These are phyloP conservation scores for Drosophila prosaltans DNA, from an alignment of 1,140 invertebrate genomes.

Conservation along the genomic window DNA sequence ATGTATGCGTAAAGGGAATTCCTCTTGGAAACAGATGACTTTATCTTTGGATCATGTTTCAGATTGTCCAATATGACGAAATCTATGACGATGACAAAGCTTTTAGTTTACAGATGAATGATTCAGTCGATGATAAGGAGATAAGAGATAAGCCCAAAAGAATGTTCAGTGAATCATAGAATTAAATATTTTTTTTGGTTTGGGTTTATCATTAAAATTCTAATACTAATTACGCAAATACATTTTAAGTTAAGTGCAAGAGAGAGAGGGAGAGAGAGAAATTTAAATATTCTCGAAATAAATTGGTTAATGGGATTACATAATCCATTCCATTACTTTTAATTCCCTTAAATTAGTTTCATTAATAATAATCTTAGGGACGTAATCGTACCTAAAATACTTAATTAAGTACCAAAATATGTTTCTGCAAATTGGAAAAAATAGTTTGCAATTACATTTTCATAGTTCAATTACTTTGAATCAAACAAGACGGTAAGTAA, in stretches of 20 bases:
- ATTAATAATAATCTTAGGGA: no score
- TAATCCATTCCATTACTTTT: no score
- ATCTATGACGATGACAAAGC: constrained; percentile 18
- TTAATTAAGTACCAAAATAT: no score
- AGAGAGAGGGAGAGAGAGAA: no score
- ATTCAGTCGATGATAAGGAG: constrained; percentile 27
- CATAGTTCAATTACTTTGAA: no score
- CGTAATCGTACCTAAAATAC: no score
- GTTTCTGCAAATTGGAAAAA: no score
- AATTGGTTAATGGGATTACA: no score
- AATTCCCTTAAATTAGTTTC: no score
- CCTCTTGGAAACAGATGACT: constrained; percentile 31
- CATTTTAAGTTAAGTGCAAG: background rate
- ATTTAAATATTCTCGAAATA: background rate
- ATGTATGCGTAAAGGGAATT: constrained; percentile 16
- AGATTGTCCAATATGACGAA: constrained; percentile 41
- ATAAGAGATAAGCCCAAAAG: background rate
- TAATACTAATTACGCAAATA: background rate
- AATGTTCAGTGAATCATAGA: background rate
- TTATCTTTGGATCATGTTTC: constrained; percentile 23
- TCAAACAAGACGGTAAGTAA: no score
- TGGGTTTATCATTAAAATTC: background rate
- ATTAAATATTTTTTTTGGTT: background rate
- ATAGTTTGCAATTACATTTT: no score
- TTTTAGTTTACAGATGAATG: constrained; percentile 20